phyloP scores from a whole-genome alignment of 2,888 invertebrate genomes.

The Hipparchia sbordonii region DNA sequence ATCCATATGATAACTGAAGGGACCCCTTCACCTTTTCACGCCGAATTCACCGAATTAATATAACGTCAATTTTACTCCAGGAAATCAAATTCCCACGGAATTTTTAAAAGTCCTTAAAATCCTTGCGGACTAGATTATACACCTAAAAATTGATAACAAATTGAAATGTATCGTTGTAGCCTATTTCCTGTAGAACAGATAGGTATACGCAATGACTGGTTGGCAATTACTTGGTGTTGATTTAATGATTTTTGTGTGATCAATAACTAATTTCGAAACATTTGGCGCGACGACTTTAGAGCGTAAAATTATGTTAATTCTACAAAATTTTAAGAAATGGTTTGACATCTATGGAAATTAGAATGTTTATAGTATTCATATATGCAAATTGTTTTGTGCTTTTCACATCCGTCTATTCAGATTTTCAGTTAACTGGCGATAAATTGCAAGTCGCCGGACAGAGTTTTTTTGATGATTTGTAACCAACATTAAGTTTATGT shows the following conservation, averaged over 20 bases:
- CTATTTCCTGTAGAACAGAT: too few species aligned
- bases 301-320: constrained; percentile 71
- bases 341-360: constrained; percentile 28
- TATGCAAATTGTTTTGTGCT: constrained; percentile 29
- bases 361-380: constrained; percentile 29
- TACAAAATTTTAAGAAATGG: constrained; percentile 24
- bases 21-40: too few species aligned
- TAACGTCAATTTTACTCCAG: too few species aligned
- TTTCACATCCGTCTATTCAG: constrained; percentile 32
- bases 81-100: too few species aligned
- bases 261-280: constrained; percentile 47
- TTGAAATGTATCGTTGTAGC: too few species aligned
- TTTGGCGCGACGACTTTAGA: constrained; percentile 56
- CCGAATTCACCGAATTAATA: too few species aligned
- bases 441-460: neutral
- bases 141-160: too few species aligned
- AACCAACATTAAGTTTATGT: too few species aligned
- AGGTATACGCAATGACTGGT: neutral
- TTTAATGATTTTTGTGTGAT: constrained; percentile 33
- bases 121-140: too few species aligned
- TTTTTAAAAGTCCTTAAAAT: too few species aligned
- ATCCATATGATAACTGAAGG: too few species aligned
- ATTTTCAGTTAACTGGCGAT: neutral
- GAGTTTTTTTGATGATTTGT: neutral
- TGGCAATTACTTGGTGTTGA: neutral